These are phyloP conservation scores for Calyptomena viridis DNA, from an alignment of 2,113 vertebrate genomes.

Conservation along the genomic window DNA sequence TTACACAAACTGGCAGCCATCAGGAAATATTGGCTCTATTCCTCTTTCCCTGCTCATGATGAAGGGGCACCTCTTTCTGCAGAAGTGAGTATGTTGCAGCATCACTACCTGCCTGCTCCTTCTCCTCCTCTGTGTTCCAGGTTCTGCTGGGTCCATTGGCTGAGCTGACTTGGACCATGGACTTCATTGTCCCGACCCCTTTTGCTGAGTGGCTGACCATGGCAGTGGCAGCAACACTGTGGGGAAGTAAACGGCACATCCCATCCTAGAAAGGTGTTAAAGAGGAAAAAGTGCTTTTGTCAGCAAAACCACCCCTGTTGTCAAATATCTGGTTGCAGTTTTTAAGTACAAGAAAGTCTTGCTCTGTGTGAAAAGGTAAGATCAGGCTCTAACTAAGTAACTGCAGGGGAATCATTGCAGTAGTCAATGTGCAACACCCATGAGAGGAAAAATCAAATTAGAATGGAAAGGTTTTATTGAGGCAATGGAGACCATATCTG, in stretches of 20 bases:
- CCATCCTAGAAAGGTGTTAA: neutral
- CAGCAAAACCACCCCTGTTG: neutral
- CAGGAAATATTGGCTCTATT: neutral
- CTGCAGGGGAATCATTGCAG: neutral
- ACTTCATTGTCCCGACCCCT: accelerated
- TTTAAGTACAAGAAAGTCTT: neutral
- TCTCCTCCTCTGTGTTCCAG: neutral
- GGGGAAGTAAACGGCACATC: neutral
- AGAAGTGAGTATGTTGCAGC: neutral
- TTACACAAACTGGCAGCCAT: neutral
- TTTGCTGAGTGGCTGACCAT: neutral
- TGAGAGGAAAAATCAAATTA: conserved; percentile 24
- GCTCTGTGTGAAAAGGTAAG: neutral
- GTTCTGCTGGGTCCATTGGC: neutral
- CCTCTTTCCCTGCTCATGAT: neutral
- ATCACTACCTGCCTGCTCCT: neutral
- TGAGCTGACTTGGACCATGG: neutral
- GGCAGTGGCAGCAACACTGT: neutral
- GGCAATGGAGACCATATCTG: neutral
- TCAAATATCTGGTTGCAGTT: neutral
- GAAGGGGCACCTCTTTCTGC: neutral
- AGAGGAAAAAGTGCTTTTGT: neutral
- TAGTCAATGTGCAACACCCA: neutral
- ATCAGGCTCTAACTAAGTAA: conserved; percentile 31
- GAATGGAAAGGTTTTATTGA: conserved; percentile 2